Conservation (phyloP, 2,113 vertebrate genomes). For the Hypomesus transpacificus region DNA sequence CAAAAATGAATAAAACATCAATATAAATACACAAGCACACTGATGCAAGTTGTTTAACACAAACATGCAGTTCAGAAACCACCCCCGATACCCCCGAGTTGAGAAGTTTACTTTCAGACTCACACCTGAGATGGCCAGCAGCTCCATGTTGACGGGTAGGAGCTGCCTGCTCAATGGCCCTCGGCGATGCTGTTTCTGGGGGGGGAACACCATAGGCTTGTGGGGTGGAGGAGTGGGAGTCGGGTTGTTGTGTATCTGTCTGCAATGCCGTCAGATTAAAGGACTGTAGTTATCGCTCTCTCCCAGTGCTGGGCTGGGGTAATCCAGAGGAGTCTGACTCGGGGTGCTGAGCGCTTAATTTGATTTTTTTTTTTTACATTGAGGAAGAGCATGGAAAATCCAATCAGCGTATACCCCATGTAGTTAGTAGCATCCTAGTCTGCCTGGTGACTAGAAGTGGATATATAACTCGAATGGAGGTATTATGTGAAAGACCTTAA, state of each 20-base stretch:
- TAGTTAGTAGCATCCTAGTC: constrained; percentile 36
- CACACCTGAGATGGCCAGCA: too few species aligned
- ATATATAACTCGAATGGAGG: neutral
- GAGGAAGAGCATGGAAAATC: constrained; percentile 64
- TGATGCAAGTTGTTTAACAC: too few species aligned
- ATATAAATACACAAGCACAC: too few species aligned
- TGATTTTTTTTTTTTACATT: constrained; percentile 50
- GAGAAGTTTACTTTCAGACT: too few species aligned
- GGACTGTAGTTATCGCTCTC: constrained; percentile 63
- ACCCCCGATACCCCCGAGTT: too few species aligned
- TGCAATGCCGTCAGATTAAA: constrained; percentile 52
- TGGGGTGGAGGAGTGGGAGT: constrained; percentile 16
- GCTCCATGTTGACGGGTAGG: too few species aligned
- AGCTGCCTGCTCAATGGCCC: too few species aligned
- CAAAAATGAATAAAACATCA: too few species aligned
- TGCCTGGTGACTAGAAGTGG: constrained; percentile 22
- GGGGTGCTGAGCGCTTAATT: constrained; percentile 62
- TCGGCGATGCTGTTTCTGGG: too few species aligned
- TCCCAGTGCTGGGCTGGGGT: constrained; percentile 60
- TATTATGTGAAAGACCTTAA: neutral
- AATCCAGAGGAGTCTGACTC: constrained; percentile 61
- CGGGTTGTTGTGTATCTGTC: constrained; percentile 33
- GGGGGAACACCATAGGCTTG: too few species aligned
- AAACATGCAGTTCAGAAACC: too few species aligned
- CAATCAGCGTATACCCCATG: constrained; percentile 56